Percentiles rank a stretch among this genome's conserved stretches.
Conservation (phyloP, 2,797 vertebrate species). For the Lacerta bilineata region DNA sequence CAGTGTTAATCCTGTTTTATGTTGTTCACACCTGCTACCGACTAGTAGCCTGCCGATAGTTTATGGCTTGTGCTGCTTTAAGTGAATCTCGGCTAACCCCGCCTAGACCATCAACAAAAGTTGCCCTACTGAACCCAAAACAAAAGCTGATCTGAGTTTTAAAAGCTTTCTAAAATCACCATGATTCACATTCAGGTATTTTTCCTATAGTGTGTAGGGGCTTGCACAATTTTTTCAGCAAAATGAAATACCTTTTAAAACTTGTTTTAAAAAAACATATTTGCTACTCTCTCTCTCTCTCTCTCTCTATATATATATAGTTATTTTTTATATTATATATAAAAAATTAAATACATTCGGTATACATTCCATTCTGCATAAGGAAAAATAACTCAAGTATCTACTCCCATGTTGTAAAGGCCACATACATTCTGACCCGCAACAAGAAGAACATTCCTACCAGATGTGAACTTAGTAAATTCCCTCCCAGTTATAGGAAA, state of each 20-base stretch:
- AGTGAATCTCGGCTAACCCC: conserved; percentile 64
- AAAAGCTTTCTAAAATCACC: neutral
- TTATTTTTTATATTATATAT: too few species aligned
- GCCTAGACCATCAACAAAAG: conserved; percentile 53
- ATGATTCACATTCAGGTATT: neutral
- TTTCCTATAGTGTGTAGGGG: neutral
- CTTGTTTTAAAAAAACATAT: conserved; percentile 14
- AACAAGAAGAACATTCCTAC: conserved; percentile 27
- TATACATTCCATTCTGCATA: conserved; percentile 45
- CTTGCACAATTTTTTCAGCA: neutral
- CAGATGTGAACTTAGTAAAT: neutral
- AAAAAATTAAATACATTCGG: conserved; percentile 19
- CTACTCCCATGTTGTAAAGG: conserved; percentile 23
- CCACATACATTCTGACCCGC: neutral
- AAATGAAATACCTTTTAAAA: conserved; percentile 14
- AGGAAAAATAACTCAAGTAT: conserved; percentile 44
- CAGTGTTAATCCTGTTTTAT: conserved; percentile 84
- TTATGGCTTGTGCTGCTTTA: conserved; percentile 71
- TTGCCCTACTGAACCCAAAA: conserved; percentile 48
- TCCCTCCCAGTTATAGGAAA: conserved; percentile 5
- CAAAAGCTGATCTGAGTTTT: conserved; percentile 34
- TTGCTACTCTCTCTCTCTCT: conserved; percentile 15
- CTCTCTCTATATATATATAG: neutral
- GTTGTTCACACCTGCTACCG: conserved; percentile 86
- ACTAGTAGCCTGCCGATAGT: conserved; percentile 78